Base-by-base conservation (phyloP, 2,888 invertebrate species). In the Machimus rusticus region DNA sequence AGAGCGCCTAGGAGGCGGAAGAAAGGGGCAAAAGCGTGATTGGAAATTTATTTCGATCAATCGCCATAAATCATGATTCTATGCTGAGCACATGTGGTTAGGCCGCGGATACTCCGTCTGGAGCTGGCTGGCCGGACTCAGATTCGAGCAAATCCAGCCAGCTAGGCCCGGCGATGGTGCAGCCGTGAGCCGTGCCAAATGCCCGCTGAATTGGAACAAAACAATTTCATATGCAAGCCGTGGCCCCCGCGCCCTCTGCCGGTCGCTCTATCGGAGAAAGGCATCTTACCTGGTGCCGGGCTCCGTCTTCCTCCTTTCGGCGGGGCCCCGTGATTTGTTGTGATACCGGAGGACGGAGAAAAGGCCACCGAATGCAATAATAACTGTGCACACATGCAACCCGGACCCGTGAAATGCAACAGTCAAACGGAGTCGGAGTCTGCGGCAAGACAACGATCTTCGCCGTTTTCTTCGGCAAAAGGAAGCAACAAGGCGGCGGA, bases 1-100 rank as follows among this genome's bases (percentile, higher is more conserved):
- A 57, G n/a, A 57, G 31, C 31, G 4, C 66, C 55, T 57, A 66
- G 16, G 39, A 57, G n/a, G 23, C 14, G 23, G 28, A 37, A 82
- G 55, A 84, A 84, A 66, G 84, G 66, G 84, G 66, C 14, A 74
- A 86, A 86, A 86, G 77, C 86, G 86, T 86, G 86, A 86, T 86
- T 74, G 77, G 51, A 77, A 86, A 86, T 86, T 77, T 86, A 86
- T 86, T 86, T 86, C 76, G 77, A 77, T 86, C 77, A 77, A 86
- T 86, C 86, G 86, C 34, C 37, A 86, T 86, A 86, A 86, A 86
- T 86, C 86, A 86, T 86, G 86, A 86, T 86, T 86, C 55, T 77
- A 86, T 86, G 51, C 74, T 77, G 37, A 39, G 86, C 86, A 86
- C 86, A 86, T 86, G 86, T 86, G 86, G 86, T 23, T 51, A 28